A percentile compares a stretch with the other conserved stretches of the same genome.
Conservation (phyloP, 1,140 invertebrate genomes). For the Paramacrobiotus metropolitanus region DNA sequence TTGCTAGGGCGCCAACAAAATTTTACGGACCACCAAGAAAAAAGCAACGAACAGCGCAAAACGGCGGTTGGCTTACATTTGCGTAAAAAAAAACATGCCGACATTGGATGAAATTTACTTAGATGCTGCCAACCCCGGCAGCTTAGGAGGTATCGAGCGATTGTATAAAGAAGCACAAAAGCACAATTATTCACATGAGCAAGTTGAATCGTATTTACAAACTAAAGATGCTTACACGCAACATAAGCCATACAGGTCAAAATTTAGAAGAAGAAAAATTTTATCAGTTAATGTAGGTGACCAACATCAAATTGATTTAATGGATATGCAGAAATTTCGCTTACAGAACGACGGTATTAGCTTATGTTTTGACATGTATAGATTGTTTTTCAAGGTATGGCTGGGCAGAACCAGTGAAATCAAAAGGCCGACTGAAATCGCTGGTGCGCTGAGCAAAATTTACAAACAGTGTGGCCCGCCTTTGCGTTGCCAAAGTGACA, state of each 20-base stretch:
- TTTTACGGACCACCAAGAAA: too few relatives aligned
- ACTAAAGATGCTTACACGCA: neutral
- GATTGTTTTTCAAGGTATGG: conserved; percentile 15
- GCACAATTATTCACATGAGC: neutral
- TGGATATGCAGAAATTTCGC: conserved; percentile 11
- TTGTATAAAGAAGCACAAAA: neutral
- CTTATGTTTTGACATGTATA: conserved; percentile 14
- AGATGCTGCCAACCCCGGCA: neutral
- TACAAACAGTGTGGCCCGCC: conserved; percentile 6
- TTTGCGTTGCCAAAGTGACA: neutral
- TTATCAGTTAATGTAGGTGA: conserved; percentile 11
- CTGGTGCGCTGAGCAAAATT: conserved; percentile 11
- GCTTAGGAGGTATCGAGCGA: neutral
- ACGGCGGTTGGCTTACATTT: too few relatives aligned
- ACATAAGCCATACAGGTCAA: neutral
- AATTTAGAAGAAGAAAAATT: neutral
- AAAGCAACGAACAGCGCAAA: too few relatives aligned
- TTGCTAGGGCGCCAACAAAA: too few relatives aligned
- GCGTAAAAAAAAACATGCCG: too few relatives aligned
- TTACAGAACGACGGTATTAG: conserved; percentile 12
- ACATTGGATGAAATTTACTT: neutral
- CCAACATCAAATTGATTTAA: conserved; percentile 14
- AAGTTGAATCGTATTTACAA: neutral
- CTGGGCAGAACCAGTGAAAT: conserved; percentile 13
- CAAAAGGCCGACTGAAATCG: conserved; percentile 9